Base-by-base conservation (phyloP, 2,113 vertebrate species). In the Macquaria australasica region DNA sequence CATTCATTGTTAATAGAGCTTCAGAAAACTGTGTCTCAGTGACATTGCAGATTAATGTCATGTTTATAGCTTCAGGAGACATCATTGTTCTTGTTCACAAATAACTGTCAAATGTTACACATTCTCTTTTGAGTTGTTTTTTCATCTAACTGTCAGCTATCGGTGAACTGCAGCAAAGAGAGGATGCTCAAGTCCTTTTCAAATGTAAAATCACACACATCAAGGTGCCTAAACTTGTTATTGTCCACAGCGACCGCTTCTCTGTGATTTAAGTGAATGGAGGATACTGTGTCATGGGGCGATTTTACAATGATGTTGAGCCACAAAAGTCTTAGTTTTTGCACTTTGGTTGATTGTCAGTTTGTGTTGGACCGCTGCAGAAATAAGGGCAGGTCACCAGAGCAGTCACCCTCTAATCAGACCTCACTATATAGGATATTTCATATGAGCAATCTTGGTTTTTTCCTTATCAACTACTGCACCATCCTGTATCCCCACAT, bases 281-380 rank as follows among this genome's bases (percentile, higher is more conserved):
- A 83, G 64, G 74, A 90, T 87, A 78, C 78, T 90, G 79, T 81
- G 81, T 86, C 50, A 60, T 45, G 70, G 63, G 79, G 73, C 84
- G 81, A 76, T 89, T 92, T 92, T 84, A 69, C 6, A 31, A 84
- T 81, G 64, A 88, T 87, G 79, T 91, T 92, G 91, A 92, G 91
- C 91, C 91, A 89, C 90, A 89, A 79, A 91, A 87, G 81, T 92
- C 91, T 91, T 85, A 16, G 87, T 86, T 91, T 87, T 93, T 94
- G 92, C 93, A 93, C 92, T 93, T 91, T 89, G 84, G 87, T 81
- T 88, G 85, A 88, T 89, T 88, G 82, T 86, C 51, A 37, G 68
- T 81, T 87, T 86, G 85, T 88, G 77, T 73, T 88, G 79, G 77
- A 86, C 86, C 71, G 85, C 75, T 92, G 74, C 68, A 81, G 74